Evolutionary conservation across 2,888 invertebrate genomes (phyloP), one percentile per base, ranked within the genome.

Genomic region (Cephus pygmeus): DNA sequence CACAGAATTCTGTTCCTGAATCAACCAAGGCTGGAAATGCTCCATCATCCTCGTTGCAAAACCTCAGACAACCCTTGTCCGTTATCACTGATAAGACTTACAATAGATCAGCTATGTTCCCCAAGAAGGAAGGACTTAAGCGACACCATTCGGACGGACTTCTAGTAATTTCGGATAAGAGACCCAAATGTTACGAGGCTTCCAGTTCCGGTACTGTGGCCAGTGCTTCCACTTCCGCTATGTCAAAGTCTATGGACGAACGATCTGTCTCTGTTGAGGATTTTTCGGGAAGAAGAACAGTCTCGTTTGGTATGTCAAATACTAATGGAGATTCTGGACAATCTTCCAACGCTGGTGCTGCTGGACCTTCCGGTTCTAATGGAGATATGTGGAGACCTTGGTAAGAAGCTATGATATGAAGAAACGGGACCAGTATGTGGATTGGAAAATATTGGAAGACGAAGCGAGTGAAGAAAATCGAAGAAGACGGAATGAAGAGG

Each of bases 341-440:
- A 69, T 77, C 85, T 34, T 75, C 79, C 35, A 69, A 71, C 75
- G 82, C 83, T 15, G 85, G 80, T 40, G 83, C 84, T 31, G 87
- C 87, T 15, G 83, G 85, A 69, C 80, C 88, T 36, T 83, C 88
- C 9, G 84, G 86, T 69, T 88, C 90, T 3, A 92, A 92, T 76
- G 91, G 91, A 34, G 93, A 93, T 82, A 93, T 94, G 92, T 94
- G 94, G 94, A 91, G 94, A 77, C 94, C 94, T 1, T 94, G 94
- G 94, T 94, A 87, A 89, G 80, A 40, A n/a, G n/a, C 73, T 12
- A 33, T 3, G 31, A 15, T 71, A 33, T 9, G 71, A 71, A 30
- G 71, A 71, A 71, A 31, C 15, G 12, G 71, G 30, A 15, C 9
- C 12, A 34, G 3, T 12, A 9, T 71, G 12, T 6, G 30, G 11